Evolutionary conservation across 2,113 vertebrate species (phyloP), one percentile per base, ranked within the genome.

Genomic region (Podocnemis expansa): DNA sequence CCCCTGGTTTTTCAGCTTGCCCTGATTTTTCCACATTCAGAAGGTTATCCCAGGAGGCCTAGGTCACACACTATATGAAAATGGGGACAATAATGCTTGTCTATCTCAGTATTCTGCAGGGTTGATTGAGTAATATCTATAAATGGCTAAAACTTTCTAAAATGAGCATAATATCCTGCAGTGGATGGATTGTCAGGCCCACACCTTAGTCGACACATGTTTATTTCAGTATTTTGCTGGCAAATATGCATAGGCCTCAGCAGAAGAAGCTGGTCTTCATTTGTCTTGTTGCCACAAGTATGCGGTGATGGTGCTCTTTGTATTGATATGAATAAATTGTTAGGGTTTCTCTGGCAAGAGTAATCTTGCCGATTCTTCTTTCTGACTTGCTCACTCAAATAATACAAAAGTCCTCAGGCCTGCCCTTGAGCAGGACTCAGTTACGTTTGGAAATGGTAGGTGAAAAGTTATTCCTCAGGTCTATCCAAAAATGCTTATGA

Each of bases 51-150:
- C n/a, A n/a, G n/a, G n/a, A n/a, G n/a, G n/a, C n/a, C n/a, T n/a
- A n/a, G n/a, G n/a, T n/a, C n/a, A n/a, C n/a, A n/a, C n/a, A n/a
- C n/a, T n/a, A 47, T 47, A 47, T 51, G 13, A 51, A 51, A 14
- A 51, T 11, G 14, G 38, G 27, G 22, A 31, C 1, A 1, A 43
- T 78, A 56, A 38, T 47, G 3, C 43, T 90, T 90, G n/a, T 58
- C 87, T 0, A 0, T 0, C 0, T 89, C 34, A 89, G 34, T 22
- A 10, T 29, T 27, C 43, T 21, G 10, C 34, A 25, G 3, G 47
- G 73, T 34, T 82, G 87, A n/a, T 56, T n/a, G 63, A 79, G 82
- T 52, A 78, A 52, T 80, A 13, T 24, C 22, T 54, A 51, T 4
- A n/a, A 73, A 63, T 6, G 82, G 54, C 82, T 83, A 14, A 78